Base-by-base conservation (phyloP, 2,113 vertebrate species). In the Xiphophorus hellerii region DNA sequence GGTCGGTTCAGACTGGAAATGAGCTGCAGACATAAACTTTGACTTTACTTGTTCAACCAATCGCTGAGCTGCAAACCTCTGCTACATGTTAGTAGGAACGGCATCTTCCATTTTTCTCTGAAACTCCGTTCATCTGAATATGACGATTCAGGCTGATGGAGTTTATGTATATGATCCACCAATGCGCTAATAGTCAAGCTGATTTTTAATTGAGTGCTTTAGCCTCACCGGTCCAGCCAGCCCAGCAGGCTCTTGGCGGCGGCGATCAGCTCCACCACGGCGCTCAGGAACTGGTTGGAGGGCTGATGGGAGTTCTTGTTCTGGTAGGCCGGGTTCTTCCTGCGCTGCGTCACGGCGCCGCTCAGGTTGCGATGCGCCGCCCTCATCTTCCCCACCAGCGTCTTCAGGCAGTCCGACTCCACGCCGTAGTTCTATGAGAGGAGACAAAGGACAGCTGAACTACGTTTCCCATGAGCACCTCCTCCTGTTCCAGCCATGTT, bases 361-460 rank as follows among this genome's bases (percentile, higher is more conserved):
- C 95, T 96, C 74, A 99, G 92, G 76, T 95, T 95, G 76, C 95
- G 95, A 67, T 96, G 95, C 3, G 96, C 94, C 0, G 93, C 94
- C 35, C 95, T 90, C 87, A 99, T 95, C 81, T 95, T 95, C 74
- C 96, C 94, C 83, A 96, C 94, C 87, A 99, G 87, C 60, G 93
- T 95, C 94, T 97, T 97, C 95, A 99, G 96, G 25, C 95, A 95
- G 84, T 98, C 96, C 0, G 96, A 97, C 94, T 99, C 97, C 79
- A 98, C 94, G 6, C 98, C 96, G 30, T 95, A 95, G 91, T 99
- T 99, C 98, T 99, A 89, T 11, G 10, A 25, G 35, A 30, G 20
- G 30, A 65, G 22, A 17, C 22, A 30, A 20, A 35, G 8, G 7
- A 5, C 15, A 15, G 63, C 33, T 65, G 51, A 15, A 62, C 60